These are phyloP conservation scores for Diorhabda carinulata DNA, from an alignment of 1,140 invertebrate species.

Conservation along the genomic window DNA sequence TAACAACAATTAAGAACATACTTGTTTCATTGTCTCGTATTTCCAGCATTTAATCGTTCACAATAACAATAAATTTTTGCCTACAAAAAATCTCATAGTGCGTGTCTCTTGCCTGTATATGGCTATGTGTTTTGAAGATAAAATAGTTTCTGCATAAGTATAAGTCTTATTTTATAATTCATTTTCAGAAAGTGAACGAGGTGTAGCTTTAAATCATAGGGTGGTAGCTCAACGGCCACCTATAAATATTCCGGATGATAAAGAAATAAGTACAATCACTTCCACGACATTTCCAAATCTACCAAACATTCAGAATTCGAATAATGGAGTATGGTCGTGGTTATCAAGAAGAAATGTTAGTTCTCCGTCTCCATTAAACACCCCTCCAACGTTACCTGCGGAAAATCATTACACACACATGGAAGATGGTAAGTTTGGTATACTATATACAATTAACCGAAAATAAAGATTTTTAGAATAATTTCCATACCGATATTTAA, in stretches of 20 bases:
- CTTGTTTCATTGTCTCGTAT: too few relatives aligned
- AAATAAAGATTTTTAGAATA: too few relatives aligned
- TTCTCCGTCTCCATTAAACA: slow-evolving; percentile 48
- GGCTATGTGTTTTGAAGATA: too few relatives aligned
- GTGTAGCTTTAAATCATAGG: slow-evolving; percentile 21
- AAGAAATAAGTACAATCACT: slow-evolving; percentile 34
- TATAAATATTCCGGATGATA: slow-evolving; percentile 39
- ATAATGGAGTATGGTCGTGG: slow-evolving; percentile 64
- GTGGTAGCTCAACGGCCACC: slow-evolving; percentile 29
- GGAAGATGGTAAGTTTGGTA: slow-evolving; percentile 50
- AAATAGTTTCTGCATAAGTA: too few relatives aligned
- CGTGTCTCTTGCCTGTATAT: too few relatives aligned
- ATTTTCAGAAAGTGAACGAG: slow-evolving; percentile 25
- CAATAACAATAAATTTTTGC: too few relatives aligned
- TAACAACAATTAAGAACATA: too few relatives aligned
- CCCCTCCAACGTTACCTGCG: slow-evolving; percentile 50
- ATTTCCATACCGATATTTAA: too few relatives aligned
- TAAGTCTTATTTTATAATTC: too few relatives aligned
- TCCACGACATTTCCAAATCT: slow-evolving; percentile 27
- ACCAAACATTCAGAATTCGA: slow-evolving; percentile 30
- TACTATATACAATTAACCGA: too few relatives aligned
- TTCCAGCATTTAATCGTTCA: too few relatives aligned
- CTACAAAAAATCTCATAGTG: too few relatives aligned
- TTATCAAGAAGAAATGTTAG: slow-evolving; percentile 52
- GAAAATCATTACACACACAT: slow-evolving; percentile 70